Evolutionary conservation across 2,113 vertebrate genomes (phyloP), one percentile per base, ranked within the genome.

Genomic region (Seriola aureovittata): DNA sequence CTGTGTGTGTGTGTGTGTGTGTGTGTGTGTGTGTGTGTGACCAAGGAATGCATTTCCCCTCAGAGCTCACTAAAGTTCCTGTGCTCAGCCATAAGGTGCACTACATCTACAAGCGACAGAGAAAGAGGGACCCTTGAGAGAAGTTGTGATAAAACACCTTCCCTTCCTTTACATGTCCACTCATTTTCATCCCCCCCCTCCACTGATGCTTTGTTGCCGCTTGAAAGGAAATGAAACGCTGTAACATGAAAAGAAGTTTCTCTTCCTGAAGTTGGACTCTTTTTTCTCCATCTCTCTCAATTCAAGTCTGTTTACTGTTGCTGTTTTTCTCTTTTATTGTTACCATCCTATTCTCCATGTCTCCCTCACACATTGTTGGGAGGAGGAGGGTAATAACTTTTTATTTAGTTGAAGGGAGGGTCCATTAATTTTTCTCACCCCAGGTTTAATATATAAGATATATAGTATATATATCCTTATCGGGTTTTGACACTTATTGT

Each of bases 61-160:
- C 2, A 54, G 85, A 87, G 68, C 70, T 85, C 71, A 42, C 82
- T 77, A 70, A 75, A 69, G 85, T 34, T 81, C 72, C 81, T 50
- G 17, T 8, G 8, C 75, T 78, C 74, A 67, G 80, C 67, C 62
- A 60, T 29, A 52, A 69, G 84, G 75, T 34, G 50, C 23, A 21
- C 54, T 59, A 16, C 60, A 50, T 63, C 57, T 32, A 55, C 21
- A 21, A 74, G 72, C 10, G 34, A 64, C 75, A 75, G 69, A 76
- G 57, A 42, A 64, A 58, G 73, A 57, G 48, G 46, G 34, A 65
- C 88, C 62, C 85, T 17, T 25, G 85, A 80, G 88, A 88, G 25
- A 67, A 19, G 8, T 50, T 66, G 40, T 58, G 85, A 88, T 85
- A 68, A 92, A 90, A 91, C 57, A 71, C 42, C 75, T 76, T 84